Base-by-base conservation (phyloP, 2,888 invertebrate genomes). In the Cantharis lateralis region DNA sequence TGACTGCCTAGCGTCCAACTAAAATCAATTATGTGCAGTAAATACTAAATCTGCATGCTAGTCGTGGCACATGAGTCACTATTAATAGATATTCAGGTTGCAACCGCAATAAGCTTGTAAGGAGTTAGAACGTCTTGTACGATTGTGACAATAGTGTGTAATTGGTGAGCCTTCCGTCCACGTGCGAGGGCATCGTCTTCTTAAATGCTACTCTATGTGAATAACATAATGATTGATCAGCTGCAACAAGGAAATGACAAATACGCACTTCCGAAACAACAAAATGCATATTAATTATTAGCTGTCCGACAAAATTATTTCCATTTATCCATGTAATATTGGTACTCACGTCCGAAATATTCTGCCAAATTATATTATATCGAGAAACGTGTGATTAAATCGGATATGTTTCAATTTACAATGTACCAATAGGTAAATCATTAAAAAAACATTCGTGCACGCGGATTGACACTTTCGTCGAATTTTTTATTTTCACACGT, bases 21-120 rank as follows among this genome's bases (percentile, higher is more conserved):
- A 72, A 81, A 85, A 87, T 87, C 87, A 87, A 87, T 87, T 87
- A 87, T 81, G 80, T 82, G 86, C 87, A 85, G 87, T 87, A 87
- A 48, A 87, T 86, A 87, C 84, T 87, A 87, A 87, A 87, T 87
- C 87, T 87, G 86, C 87, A 87, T 87, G 86, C 86, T 62, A 72
- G 72, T 74, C 78, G 76, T 78, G 78, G 74, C 75, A 68, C 75
- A 77, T 79, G 79, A 79, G 75, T 79, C 79, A 79, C 72, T 74
- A 73, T 82, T 84, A 85, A 85, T 85, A 84, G 84, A 84, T 85
- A 85, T 86, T 86, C 85, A 82, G 84, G 84, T 84, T 84, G 85
- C 82, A 80, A 79, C 70, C 76, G 76, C 80, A 81, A 80, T 82
- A 80, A 80, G 81, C 84, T 81, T 84, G 84, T 85, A 86, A 85